Evolutionary conservation across 2,888 invertebrate species (phyloP).

Genomic region (Notocelia uddmanniana): DNA sequence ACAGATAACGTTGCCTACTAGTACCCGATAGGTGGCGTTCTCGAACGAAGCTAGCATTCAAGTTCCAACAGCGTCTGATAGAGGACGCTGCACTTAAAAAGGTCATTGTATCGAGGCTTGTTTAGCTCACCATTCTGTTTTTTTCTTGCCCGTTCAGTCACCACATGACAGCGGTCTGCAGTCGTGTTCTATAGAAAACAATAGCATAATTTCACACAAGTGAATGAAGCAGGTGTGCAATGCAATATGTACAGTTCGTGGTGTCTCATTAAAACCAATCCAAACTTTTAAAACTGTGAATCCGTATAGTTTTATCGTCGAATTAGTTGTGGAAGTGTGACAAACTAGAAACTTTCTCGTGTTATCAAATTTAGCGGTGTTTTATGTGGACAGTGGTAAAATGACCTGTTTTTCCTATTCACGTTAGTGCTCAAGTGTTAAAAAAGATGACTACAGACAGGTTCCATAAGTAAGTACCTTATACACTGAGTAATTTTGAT

Average conservation of each 20-base stretch:
- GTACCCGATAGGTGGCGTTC: slow-evolving; percentile 57
- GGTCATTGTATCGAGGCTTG: slow-evolving; percentile 46
- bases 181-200: slow-evolving; percentile 36
- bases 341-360: slow-evolving; percentile 75
- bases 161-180: slow-evolving; percentile 41
- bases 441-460: slow-evolving; percentile 86
- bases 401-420: slow-evolving; percentile 73
- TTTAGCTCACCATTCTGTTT: slow-evolving; percentile 22
- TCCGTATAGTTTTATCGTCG: slow-evolving; percentile 14
- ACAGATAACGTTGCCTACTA: slow-evolving; percentile 29
- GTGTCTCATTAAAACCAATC: slow-evolving; percentile 18
- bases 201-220: slow-evolving; percentile 49
- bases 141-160: slow-evolving; percentile 41
- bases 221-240: slow-evolving; percentile 56
- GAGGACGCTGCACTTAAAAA: slow-evolving; percentile 26
- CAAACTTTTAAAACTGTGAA: slow-evolving; percentile 54
- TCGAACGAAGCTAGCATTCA: slow-evolving; percentile 39
- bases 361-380: slow-evolving; percentile 72
- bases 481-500: slow-evolving; percentile 37
- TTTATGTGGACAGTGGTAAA: slow-evolving; percentile 65
- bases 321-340: slow-evolving; percentile 60
- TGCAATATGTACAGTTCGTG: slow-evolving; percentile 46
- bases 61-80: not conserved
- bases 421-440: slow-evolving; percentile 48
- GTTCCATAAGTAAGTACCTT: slow-evolving; percentile 87